Conservation (phyloP, 1,140 invertebrate genomes). For the Ditylenchus dipsaci region DNA sequence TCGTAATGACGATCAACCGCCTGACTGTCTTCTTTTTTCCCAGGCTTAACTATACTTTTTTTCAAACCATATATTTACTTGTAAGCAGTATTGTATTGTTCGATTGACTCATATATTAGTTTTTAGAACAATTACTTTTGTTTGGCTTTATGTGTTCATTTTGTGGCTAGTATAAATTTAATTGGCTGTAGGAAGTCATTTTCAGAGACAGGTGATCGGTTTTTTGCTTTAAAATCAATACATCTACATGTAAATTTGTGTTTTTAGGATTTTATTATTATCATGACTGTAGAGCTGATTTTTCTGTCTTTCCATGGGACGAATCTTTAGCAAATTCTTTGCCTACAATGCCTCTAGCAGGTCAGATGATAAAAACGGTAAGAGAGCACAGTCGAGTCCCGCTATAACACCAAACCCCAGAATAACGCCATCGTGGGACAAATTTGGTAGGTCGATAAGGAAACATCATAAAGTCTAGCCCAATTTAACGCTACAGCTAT, state of each 20-base stretch:
- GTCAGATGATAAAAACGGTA: neutral
- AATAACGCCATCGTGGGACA: too few species aligned
- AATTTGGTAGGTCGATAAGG: too few species aligned
- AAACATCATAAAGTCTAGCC: too few species aligned
- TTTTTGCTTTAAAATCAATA: too few species aligned
- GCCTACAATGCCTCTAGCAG: slow-evolving; percentile 10
- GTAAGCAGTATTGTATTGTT: slow-evolving; percentile 1
- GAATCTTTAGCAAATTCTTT: neutral
- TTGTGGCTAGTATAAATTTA: slow-evolving; percentile 1
- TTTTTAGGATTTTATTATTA: neutral
- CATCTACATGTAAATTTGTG: too few species aligned
- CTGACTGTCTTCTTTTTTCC: slow-evolving; percentile 24
- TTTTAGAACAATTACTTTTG: slow-evolving; percentile 13
- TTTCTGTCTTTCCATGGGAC: neutral
- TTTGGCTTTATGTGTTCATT: slow-evolving; percentile 24
- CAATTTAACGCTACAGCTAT: too few species aligned
- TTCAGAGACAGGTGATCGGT: slow-evolving; percentile 8
- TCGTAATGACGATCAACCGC: slow-evolving; percentile 24
- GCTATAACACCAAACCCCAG: too few species aligned
- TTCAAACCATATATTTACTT: slow-evolving; percentile 8
- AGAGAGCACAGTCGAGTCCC: neutral
- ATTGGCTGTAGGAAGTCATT: slow-evolving; percentile 24
- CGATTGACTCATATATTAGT: slow-evolving; percentile 7
- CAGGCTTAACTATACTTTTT: slow-evolving; percentile 13
- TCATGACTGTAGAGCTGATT: neutral